Conservation (phyloP, 2,113 vertebrate species). For the Sinosuthora webbiana region DNA sequence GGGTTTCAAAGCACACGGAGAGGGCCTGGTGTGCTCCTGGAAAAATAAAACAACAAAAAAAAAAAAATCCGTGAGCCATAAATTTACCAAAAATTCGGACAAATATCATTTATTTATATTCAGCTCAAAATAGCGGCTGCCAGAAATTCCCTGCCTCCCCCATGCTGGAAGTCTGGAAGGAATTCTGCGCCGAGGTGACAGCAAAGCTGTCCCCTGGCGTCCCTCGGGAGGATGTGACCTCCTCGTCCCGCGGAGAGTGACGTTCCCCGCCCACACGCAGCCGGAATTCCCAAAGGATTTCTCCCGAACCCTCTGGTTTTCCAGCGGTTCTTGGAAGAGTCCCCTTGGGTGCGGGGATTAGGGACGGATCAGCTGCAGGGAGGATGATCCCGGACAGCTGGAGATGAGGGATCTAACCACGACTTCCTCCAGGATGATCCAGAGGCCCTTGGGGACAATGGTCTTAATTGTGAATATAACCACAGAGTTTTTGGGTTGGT, state of each 20-base stretch:
- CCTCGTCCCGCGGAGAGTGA: not conserved
- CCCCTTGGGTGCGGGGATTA: not conserved
- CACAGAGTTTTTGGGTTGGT: not conserved
- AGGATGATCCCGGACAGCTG: not conserved
- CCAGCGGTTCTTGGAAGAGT: not conserved
- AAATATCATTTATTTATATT: not conserved
- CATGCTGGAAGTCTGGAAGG: not conserved
- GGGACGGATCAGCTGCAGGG: not conserved
- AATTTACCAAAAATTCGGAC: not conserved
- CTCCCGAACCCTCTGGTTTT: not conserved
- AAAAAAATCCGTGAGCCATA: rapidly evolving
- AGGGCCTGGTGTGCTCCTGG: not conserved
- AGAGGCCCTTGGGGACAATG: not conserved
- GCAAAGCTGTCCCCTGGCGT: not conserved
- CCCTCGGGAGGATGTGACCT: not conserved
- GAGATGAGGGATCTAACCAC: conserved; percentile 17
- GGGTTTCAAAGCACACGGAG: not conserved
- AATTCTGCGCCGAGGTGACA: not conserved
- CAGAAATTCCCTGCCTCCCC: not conserved
- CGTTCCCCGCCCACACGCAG: not conserved
- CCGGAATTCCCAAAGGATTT: not conserved
- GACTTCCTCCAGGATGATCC: not conserved
- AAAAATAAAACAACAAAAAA: too few species aligned
- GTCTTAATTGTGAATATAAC: not conserved
- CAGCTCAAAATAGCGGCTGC: not conserved